phyloP scores from a whole-genome alignment of 2,888 invertebrate genomes.

The Andrena minutula region DNA sequence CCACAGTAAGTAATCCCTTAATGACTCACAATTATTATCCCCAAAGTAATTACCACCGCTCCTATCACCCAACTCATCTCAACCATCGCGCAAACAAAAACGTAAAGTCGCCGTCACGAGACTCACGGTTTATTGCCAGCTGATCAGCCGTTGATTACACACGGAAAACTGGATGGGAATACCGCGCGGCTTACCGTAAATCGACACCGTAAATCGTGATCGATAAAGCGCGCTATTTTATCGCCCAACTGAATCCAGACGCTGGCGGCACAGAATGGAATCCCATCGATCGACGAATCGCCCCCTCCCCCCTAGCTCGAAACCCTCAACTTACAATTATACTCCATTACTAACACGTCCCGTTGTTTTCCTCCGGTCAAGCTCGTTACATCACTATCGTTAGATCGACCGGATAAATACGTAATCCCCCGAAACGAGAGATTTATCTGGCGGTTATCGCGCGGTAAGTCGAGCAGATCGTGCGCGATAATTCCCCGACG shows the following conservation, averaged over 20 bases:
- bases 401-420: neutral
- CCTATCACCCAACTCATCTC: neutral
- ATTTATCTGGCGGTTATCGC: constrained; percentile 16
- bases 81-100: neutral
- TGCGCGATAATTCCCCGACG: neutral
- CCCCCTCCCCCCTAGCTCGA: neutral
- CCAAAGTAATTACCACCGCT: neutral
- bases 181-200: constrained; percentile 2
- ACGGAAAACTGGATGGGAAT: constrained; percentile 6
- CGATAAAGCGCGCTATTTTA: constrained; percentile 19
- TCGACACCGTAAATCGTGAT: constrained; percentile 15
- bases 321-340: neutral
- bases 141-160: constrained; percentile 16
- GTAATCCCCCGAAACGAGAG: constrained; percentile 15
- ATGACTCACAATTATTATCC: neutral
- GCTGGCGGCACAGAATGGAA: neutral
- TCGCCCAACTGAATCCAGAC: constrained; percentile 3
- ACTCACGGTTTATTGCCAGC: constrained; percentile 21
- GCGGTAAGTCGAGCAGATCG: neutral
- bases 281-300: neutral
- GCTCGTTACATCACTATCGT: neutral
- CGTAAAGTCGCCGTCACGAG: neutral
- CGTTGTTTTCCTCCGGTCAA: neutral
- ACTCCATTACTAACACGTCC: neutral
- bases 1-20: neutral